Conservation (phyloP, 2,797 vertebrate species). For the Pseudochromis fuscus region DNA sequence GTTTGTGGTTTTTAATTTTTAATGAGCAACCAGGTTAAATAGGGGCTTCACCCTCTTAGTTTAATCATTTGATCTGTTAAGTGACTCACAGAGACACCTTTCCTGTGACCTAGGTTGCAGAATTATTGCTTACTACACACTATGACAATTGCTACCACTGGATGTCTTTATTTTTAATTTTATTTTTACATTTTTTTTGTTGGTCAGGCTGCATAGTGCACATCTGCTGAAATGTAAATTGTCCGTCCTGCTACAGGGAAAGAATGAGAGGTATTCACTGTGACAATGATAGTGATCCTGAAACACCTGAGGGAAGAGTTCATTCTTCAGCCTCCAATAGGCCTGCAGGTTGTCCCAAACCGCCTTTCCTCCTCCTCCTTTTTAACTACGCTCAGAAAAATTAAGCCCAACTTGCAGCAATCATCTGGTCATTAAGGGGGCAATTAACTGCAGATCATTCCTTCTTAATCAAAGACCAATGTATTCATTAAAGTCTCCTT, state of each 20-base stretch:
- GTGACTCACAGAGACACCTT: neutral
- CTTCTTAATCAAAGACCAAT: constrained; percentile 12
- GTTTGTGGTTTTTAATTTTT: too few species aligned
- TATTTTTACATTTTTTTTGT: neutral
- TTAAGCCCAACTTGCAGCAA: constrained; percentile 25
- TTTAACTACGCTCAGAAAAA: constrained; percentile 30
- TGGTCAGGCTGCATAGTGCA: constrained; percentile 13
- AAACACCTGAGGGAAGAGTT: constrained; percentile 33
- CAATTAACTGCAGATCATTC: constrained; percentile 46
- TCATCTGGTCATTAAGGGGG: constrained; percentile 17
- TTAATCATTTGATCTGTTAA: too few species aligned
- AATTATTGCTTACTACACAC: neutral
- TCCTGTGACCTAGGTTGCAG: neutral
- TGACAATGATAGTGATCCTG: constrained; percentile 17
- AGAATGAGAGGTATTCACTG: constrained; percentile 24
- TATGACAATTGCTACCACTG: neutral
- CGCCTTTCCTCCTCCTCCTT: constrained; percentile 40
- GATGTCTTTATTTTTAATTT: neutral
- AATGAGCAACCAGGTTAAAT: too few species aligned
- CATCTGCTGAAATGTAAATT: constrained; percentile 28
- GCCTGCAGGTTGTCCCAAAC: constrained; percentile 25
- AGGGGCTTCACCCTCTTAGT: too few species aligned
- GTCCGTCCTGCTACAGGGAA: constrained; percentile 27
- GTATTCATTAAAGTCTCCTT: too few species aligned
- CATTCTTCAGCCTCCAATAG: constrained; percentile 21